Base-by-base conservation (phyloP, 2,797 vertebrate genomes). In the Parauchenoglanis punctatus region DNA sequence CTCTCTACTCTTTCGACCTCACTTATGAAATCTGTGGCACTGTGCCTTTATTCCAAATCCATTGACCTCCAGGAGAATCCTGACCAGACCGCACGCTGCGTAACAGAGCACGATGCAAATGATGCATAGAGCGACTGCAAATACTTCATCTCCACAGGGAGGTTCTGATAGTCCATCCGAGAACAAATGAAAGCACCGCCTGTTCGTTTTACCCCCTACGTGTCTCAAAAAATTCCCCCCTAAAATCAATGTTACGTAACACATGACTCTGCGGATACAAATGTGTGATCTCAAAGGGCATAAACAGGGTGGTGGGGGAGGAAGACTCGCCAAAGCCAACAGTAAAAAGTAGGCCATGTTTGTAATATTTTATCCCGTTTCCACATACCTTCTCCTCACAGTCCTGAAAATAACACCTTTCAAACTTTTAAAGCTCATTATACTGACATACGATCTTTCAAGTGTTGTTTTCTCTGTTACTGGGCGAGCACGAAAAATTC, bases 131-230 rank as follows among this genome's bases (percentile, higher is more conserved):
- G 54, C 0, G 28, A 73, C 35, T 75, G 83, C 56, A 75, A 73
- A 81, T 78, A 72, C 40, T 40, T 54, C n/a, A 44, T 56, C 31
- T 78, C 82, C 82, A 28, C 23, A 54, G 82, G 75, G 59, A 31
- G 7, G 8, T 44, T 18, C 46, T 44, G 77, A 56, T 28, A 40
- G 61, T 67, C n/a, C 73, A 52, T 49, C 15, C 18, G n/a, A 73
- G 56, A 28, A 12, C 18, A 61, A 73, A 85, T 58, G 54, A 85
- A 85, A 88, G 87, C 67, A 35, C 11, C 7, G 15, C 15, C 13
- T 81, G 83, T 81, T 81, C 67, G 17, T 75, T 85, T 28, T 46
- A 49, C 76, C 87, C 75, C 82, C 72, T 78, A 35, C 46, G 58
- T 61, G 31, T 13, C 23, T 58, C 25, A 7, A 46, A 78, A 68